Conservation (phyloP, 2,888 invertebrate species). For the Amphipoea lucens region DNA sequence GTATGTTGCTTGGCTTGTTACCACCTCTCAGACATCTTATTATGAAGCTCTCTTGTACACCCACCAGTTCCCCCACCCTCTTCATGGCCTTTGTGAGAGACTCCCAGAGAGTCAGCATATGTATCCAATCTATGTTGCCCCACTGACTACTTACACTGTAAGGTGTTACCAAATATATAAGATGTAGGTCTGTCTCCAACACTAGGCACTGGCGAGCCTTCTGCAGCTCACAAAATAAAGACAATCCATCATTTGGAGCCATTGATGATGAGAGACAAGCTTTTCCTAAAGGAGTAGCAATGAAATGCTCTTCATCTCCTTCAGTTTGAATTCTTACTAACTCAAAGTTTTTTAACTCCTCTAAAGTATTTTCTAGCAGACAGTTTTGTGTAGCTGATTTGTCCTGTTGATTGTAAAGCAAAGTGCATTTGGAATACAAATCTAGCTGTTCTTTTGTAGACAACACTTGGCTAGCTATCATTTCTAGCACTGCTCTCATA, state of each 20-base stretch:
- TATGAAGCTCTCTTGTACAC: constrained; percentile 96
- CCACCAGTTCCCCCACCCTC: constrained; percentile 96
- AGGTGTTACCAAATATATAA: constrained; percentile 98
- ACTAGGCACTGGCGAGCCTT: constrained; percentile 97
- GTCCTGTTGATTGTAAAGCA: constrained; percentile 86
- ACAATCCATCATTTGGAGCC: constrained; percentile 97
- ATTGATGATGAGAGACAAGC: constrained; percentile 98
- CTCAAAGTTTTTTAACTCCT: constrained; percentile 94
- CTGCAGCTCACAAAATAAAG: constrained; percentile 96
- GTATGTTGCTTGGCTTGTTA: constrained; percentile 89
- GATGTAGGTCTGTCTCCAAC: constrained; percentile 97
- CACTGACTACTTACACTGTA: constrained; percentile 95
- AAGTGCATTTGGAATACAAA: constrained; percentile 94
- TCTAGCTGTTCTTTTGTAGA: constrained; percentile 93
- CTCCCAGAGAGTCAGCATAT: constrained; percentile 95
- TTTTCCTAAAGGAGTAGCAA: constrained; percentile 96
- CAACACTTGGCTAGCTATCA: constrained; percentile 96
- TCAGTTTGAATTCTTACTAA: constrained; percentile 92
- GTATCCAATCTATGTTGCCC: constrained; percentile 95
- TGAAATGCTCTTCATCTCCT: constrained; percentile 89
- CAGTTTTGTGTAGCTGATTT: constrained; percentile 72
- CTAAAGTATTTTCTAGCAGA: constrained; percentile 89
- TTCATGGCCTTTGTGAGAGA: constrained; percentile 94
- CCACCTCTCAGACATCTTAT: constrained; percentile 93
- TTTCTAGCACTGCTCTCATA: constrained; percentile 94